Evolutionary conservation across 64 coral and sea anemone species (phyloP), one percentile per base, ranked within the genome.

Genomic region (Montipora foliosa): DNA sequence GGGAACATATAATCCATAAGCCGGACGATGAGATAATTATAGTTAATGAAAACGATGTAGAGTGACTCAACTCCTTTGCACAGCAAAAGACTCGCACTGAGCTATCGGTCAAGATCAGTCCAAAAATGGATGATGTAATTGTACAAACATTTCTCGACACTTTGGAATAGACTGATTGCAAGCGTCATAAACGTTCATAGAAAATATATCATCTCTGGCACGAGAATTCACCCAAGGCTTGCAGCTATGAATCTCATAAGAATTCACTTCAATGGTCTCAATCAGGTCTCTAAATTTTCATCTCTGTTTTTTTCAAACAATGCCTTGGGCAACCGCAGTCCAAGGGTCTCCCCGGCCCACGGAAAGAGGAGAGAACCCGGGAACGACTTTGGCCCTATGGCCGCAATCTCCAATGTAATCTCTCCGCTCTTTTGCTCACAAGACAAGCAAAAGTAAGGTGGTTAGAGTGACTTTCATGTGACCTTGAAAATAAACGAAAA

Each of bases 1-100:
- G 46, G 66, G 17, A 71, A 25, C 82, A 47, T 19, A 86, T 68
- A 6, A 86, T 69, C 16, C 46, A 71, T 11, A 86, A 86, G n/a
- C 62, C 46, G 19, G 67, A 72, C 10, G 25, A 86, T 14, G 82
- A 72, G 13, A 78, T 78, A 15, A 78, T 78, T 7, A 78, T 78
- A 78, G 76, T 78, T 1, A 82, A 66, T 37, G 61, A 67, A 71
- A 48, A 71, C 46, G 17, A 70, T 64, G 47, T 50, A 78, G 49
- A 49, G 44, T 78, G 8, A 78, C 10, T 17, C 4, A 71, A 71
- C 5, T 14, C 52, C 10, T 55, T 5, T 55, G 52, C 52, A 55
- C 52, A 55, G 6, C 5, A 55, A 55, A 4, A 16, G 10, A 71
- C 21, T 24, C 20, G 5, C 21, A 5, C 21, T 7, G 21, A 71